Percentiles rank a stretch among this genome's conserved stretches.
These are phyloP conservation scores for Chauna torquata DNA, from an alignment of 2,113 vertebrate species.

Conservation along the genomic window DNA sequence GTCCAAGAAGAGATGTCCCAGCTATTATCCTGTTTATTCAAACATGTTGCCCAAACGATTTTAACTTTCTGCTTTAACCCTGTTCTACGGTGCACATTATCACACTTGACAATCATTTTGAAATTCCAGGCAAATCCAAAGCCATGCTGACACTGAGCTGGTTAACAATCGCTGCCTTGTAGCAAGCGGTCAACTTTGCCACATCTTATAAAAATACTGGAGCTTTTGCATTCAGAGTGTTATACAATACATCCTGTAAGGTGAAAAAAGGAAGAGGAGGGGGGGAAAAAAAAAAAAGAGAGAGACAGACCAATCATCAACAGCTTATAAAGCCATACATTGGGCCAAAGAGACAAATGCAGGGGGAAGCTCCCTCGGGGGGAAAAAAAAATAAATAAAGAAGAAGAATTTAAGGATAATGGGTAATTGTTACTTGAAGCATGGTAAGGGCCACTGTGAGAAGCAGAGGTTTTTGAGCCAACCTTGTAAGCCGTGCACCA, in stretches of 20 bases:
- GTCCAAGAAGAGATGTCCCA: slow-evolving; percentile 10
- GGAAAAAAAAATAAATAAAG: too few relatives aligned
- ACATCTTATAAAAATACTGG: background rate
- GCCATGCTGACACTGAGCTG: background rate
- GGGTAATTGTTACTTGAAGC: background rate
- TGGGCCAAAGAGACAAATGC: background rate
- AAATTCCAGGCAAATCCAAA: background rate
- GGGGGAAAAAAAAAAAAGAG: too few relatives aligned
- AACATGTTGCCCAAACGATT: slow-evolving; percentile 31
- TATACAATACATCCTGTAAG: background rate
- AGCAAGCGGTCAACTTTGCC: background rate
- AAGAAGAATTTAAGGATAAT: slow-evolving; percentile 13
- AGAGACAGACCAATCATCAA: background rate
- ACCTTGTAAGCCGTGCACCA: background rate
- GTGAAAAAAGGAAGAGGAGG: background rate
- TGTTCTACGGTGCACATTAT: background rate
- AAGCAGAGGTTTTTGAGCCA: background rate
- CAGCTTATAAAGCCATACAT: background rate
- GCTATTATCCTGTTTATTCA: slow-evolving; percentile 33
- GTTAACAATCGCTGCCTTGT: background rate
- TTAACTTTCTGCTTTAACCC: slow-evolving; percentile 3
- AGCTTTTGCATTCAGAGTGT: background rate
- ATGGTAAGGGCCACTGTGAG: background rate
- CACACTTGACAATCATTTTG: background rate
- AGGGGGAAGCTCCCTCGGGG: background rate